A percentile compares a stretch with the other conserved stretches of the same genome.
phyloP scores from a whole-genome alignment of 2,113 vertebrate genomes.

The Odontophorus gujanensis region DNA sequence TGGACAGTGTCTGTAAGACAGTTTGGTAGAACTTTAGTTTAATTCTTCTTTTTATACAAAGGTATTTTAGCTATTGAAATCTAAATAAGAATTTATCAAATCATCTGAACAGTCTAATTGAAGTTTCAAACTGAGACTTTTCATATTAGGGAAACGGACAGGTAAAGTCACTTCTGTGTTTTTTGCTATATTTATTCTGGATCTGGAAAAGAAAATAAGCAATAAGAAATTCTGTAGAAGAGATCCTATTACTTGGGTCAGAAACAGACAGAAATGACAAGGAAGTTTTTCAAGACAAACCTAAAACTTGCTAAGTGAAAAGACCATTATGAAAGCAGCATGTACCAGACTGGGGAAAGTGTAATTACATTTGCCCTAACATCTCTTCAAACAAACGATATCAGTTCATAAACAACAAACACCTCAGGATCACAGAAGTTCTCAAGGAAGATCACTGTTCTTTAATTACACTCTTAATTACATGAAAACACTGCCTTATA shows the following conservation, averaged over 20 bases:
- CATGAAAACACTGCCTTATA: neutral
- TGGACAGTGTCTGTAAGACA: slow-evolving; percentile 77
- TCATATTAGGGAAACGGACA: neutral
- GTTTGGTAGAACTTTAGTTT: neutral
- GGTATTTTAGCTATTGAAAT: neutral
- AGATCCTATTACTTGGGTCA: neutral
- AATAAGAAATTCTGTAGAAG: neutral
- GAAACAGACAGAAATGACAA: neutral
- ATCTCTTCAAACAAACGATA: neutral
- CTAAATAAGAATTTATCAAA: neutral
- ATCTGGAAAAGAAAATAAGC: neutral
- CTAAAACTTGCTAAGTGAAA: neutral
- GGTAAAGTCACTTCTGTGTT: neutral
- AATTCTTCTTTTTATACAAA: neutral
- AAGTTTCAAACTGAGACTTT: neutral
- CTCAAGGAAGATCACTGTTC: neutral
- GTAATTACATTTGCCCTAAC: neutral
- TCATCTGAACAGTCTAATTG: neutral
- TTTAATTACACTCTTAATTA: neutral
- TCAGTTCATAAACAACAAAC: neutral
- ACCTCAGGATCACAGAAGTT: neutral
- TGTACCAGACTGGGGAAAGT: neutral
- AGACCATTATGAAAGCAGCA: neutral
- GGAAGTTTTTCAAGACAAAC: neutral
- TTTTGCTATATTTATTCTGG: neutral